Evolutionary conservation across 2,113 vertebrate genomes (phyloP).

Genomic region (Macquaria australasica): DNA sequence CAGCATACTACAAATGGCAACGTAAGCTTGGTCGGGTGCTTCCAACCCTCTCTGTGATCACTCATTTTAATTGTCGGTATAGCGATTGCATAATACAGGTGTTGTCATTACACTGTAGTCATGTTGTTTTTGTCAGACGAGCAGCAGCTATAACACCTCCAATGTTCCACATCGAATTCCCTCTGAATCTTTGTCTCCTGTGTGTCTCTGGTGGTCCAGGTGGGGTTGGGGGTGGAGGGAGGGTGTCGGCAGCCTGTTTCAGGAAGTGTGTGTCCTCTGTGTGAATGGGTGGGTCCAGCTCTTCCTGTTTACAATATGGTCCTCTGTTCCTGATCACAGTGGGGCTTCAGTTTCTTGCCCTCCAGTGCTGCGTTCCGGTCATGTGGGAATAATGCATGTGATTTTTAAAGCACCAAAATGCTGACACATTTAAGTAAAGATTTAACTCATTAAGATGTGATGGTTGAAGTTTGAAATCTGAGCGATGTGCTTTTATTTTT

Average conservation of each 20-base stretch:
- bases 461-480: background rate
- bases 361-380: slow-evolving; percentile 2
- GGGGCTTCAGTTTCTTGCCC: slow-evolving; percentile 12
- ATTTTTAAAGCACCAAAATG: background rate
- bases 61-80: no score
- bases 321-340: slow-evolving; percentile 35
- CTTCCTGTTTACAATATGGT: slow-evolving; percentile 66
- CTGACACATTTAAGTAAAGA: background rate
- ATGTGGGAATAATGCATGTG: background rate
- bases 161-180: background rate
- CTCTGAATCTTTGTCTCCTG: background rate
- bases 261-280: slow-evolving; percentile 38
- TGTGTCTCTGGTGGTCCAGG: background rate
- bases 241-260: background rate
- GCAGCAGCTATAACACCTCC: background rate
- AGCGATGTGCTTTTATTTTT: background rate
- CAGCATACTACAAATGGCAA: no score
- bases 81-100: no score
- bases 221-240: no score
- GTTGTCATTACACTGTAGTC: no score
- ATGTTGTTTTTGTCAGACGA: no score
- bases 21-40: no score
- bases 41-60: no score
- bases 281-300: slow-evolving; percentile 31
- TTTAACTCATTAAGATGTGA: background rate